These are phyloP conservation scores for Actinia tenebrosa DNA, from an alignment of 64 coral and sea anemone species.

Conservation along the genomic window DNA sequence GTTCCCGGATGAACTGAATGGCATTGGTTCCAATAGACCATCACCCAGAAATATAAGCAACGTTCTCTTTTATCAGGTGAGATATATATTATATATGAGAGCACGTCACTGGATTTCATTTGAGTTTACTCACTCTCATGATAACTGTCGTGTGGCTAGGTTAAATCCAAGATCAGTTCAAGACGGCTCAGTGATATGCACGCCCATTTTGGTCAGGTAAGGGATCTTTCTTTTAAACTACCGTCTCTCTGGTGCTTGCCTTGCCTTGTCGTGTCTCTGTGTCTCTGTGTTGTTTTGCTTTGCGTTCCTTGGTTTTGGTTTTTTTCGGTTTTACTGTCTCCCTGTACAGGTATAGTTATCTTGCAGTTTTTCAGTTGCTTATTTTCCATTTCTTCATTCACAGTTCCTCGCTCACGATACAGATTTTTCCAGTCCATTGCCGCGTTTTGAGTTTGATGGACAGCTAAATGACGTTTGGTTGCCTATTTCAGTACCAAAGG, in stretches of 20 bases:
- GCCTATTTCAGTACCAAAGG: conserved; percentile 81
- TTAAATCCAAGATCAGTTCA: conserved; percentile 57
- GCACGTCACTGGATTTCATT: not conserved
- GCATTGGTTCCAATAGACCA: conserved; percentile 71
- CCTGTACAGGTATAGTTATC: no score
- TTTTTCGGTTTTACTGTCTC: no score
- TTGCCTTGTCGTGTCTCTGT: no score
- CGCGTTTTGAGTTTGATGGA: conserved; percentile 76
- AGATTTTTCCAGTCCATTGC: conserved; percentile 83
- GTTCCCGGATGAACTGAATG: conserved; percentile 46
- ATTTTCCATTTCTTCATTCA: not conserved
- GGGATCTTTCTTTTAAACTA: not conserved
- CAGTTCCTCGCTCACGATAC: not conserved
- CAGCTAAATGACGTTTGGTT: conserved; percentile 80
- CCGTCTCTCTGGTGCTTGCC: no score
- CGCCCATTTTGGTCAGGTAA: conserved; percentile 90
- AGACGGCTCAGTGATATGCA: conserved; percentile 79
- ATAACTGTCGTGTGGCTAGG: conserved; percentile 21
- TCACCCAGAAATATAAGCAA: conserved; percentile 77
- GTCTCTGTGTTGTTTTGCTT: no score
- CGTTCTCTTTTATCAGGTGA: conserved; percentile 78
- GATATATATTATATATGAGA: not conserved
- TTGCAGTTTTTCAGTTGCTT: no score
- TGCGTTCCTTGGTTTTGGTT: no score
- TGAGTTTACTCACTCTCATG: no score